Percentiles rank a stretch among this genome's conserved stretches.
Evolutionary conservation across 2,797 vertebrate genomes (phyloP).

Genomic region (Lagodon rhomboides): DNA sequence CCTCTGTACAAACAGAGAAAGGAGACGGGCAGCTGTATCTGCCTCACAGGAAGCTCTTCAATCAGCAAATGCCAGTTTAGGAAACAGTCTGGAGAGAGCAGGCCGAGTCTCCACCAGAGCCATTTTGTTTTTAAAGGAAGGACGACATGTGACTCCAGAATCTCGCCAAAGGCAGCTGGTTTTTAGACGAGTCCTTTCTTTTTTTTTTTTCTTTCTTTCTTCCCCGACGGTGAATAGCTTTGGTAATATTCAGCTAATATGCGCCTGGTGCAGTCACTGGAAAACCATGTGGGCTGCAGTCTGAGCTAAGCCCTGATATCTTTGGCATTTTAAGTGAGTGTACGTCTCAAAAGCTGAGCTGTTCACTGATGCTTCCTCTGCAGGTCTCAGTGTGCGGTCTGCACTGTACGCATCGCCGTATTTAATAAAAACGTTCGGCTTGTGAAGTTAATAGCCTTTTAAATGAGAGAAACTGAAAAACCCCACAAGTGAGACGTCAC

Average conservation of each 20-base stretch:
- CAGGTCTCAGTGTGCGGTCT: background rate
- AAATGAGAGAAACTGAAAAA: conserved; percentile 12
- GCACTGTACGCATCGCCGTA: background rate
- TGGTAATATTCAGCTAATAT: conserved; percentile 53
- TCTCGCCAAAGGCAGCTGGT: conserved; percentile 35
- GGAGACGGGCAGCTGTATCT: conserved; percentile 43
- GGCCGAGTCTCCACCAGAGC: conserved; percentile 38
- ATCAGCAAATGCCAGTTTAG: conserved; percentile 60
- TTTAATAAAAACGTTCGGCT: conserved; percentile 16
- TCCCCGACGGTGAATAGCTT: conserved; percentile 1
- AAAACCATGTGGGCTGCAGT: conserved; percentile 41
- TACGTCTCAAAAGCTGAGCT: conserved; percentile 35
- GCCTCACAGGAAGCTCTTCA: conserved; percentile 68
- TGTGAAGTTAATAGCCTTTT: background rate
- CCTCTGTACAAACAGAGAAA: conserved; percentile 40
- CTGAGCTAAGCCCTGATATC: conserved; percentile 42
- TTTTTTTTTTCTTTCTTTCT: conserved; percentile 9
- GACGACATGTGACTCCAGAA: conserved; percentile 32
- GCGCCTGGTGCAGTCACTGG: conserved; percentile 41
- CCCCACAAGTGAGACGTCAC: background rate
- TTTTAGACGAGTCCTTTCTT: conserved; percentile 25
- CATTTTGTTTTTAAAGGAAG: conserved; percentile 60
- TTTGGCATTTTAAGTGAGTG: conserved; percentile 41
- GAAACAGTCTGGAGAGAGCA: conserved; percentile 36
- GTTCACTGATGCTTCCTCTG: conserved; percentile 30